A percentile compares a stretch with the other conserved stretches of the same genome.
Conservation (phyloP, 2,888 invertebrate genomes). For the Nyleta sp. region DNA sequence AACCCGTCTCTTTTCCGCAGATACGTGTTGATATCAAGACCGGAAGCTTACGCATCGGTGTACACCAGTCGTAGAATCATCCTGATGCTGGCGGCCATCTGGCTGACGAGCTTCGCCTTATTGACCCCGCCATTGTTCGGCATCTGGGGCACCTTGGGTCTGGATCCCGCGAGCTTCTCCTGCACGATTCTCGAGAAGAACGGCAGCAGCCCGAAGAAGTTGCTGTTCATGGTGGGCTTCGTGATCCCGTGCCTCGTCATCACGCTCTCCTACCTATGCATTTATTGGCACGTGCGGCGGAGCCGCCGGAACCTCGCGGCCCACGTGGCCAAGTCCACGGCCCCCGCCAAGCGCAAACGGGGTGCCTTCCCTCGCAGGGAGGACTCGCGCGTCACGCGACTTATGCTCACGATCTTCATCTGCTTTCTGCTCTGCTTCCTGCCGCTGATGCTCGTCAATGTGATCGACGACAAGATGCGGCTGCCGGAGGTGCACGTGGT, state of each 20-base stretch:
- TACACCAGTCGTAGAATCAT: conserved; percentile 90
- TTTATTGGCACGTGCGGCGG: conserved; percentile 90
- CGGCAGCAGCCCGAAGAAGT: conserved; percentile 92
- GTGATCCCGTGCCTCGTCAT: conserved; percentile 93
- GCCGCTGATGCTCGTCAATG: conserved; percentile 94
- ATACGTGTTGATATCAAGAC: conserved; percentile 92
- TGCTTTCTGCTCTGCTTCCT: conserved; percentile 94
- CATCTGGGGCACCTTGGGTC: conserved; percentile 92
- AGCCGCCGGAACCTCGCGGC: conserved; percentile 89
- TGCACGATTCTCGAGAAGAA: conserved; percentile 93
- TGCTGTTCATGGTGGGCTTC: conserved; percentile 92
- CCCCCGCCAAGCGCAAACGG: conserved; percentile 75
- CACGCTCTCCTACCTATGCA: conserved; percentile 92
- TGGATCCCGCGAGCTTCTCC: conserved; percentile 91
- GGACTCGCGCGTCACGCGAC: conserved; percentile 91
- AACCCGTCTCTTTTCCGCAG: conserved; percentile 83
- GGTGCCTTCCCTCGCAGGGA: conserved; percentile 85
- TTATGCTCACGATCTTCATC: conserved; percentile 94
- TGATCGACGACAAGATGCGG: conserved; percentile 90
- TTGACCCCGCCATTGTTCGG: conserved; percentile 91
- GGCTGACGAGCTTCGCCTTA: conserved; percentile 86
- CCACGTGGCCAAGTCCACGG: conserved; percentile 85
- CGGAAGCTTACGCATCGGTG: conserved; percentile 90
- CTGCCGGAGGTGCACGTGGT: conserved; percentile 91
- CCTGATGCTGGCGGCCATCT: conserved; percentile 90